Evolutionary conservation across 2,797 vertebrate species (phyloP).

Genomic region (Chrysocyon brachyurus): DNA sequence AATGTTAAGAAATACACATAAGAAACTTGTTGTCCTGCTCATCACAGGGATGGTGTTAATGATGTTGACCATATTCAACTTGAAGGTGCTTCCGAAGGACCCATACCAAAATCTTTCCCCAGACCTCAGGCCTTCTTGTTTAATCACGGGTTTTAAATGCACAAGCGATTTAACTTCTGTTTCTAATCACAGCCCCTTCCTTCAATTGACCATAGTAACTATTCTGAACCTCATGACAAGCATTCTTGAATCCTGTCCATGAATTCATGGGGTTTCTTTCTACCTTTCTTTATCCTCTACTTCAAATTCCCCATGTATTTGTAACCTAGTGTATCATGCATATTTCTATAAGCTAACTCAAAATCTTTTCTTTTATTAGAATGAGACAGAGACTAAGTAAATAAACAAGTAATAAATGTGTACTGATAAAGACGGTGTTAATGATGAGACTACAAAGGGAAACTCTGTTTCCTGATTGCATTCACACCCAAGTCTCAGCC

Average conservation of each 20-base stretch:
- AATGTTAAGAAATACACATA: background rate
- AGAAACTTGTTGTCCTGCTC: background rate
- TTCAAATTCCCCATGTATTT: constrained; percentile 34
- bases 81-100: background rate
- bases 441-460: background rate
- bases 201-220: background rate
- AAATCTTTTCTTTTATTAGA: background rate
- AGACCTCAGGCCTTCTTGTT: background rate
- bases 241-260: background rate
- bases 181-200: background rate
- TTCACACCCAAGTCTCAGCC: constrained; percentile 4
- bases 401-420: background rate
- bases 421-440: background rate
- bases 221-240: background rate
- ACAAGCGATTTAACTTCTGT: background rate
- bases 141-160: background rate
- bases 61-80: background rate
- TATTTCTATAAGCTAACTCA: constrained; percentile 7
- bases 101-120: background rate
- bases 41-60: background rate
- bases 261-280: background rate
- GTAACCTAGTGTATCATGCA: background rate
- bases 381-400: background rate
- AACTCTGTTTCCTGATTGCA: constrained; percentile 3
- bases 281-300: background rate